Conservation (phyloP, 2,797 vertebrate species). For the Lepus townsendii region DNA sequence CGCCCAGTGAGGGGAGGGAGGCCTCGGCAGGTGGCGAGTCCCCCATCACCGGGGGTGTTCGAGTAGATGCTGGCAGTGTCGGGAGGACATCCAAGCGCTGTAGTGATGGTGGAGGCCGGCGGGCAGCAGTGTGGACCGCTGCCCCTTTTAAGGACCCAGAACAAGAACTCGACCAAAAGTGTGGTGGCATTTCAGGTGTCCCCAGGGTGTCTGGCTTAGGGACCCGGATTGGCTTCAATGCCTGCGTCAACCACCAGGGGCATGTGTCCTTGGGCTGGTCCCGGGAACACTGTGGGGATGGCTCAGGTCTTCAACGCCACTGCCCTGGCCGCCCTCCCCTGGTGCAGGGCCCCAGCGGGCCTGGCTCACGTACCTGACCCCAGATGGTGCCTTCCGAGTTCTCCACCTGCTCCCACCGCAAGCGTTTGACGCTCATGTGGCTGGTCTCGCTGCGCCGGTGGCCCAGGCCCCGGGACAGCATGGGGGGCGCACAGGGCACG, state of each 20-base stretch:
- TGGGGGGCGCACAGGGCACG: slow-evolving; percentile 88
- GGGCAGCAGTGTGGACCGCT: background rate
- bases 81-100: background rate
- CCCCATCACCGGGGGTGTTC: background rate
- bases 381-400: slow-evolving; percentile 99
- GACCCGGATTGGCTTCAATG: background rate
- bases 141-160: background rate
- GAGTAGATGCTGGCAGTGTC: background rate
- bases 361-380: slow-evolving; percentile 93
- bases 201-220: background rate
- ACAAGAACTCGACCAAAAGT: background rate
- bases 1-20: background rate
- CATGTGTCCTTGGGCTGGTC: background rate
- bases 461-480: slow-evolving; percentile 88
- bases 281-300: background rate
- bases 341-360: accelerated
- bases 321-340: background rate
- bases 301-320: background rate
- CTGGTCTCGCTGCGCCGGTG: slow-evolving; percentile 92
- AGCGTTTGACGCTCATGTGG: slow-evolving; percentile 98
- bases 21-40: background rate
- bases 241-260: no score
- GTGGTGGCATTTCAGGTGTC: background rate
- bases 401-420: slow-evolving; percentile 99
- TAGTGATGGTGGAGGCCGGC: background rate